These are phyloP conservation scores for Chauna torquata DNA, from an alignment of 2,113 vertebrate species.

Conservation along the genomic window DNA sequence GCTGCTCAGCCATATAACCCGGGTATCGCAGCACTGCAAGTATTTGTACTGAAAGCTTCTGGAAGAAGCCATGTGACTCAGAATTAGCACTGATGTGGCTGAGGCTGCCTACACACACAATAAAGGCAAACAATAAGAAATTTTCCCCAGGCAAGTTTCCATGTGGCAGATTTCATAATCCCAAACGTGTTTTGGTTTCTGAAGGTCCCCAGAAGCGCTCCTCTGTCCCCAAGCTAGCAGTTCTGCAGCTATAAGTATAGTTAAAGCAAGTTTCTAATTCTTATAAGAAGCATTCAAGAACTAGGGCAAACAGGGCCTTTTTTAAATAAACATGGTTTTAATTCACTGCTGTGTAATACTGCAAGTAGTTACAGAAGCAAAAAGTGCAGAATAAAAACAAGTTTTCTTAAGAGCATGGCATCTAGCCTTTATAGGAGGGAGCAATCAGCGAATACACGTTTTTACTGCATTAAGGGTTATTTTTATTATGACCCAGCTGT, in stretches of 20 bases:
- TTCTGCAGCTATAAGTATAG: background rate
- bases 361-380: background rate
- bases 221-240: background rate
- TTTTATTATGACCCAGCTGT: constrained; percentile 21
- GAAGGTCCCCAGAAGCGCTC: background rate
- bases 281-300: background rate
- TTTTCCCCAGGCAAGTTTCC: constrained; percentile 14
- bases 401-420: background rate
- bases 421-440: background rate
- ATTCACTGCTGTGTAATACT: background rate
- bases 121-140: background rate
- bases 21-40: background rate
- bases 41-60: background rate
- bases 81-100: background rate
- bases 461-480: constrained; percentile 8
- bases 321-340: background rate
- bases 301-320: background rate
- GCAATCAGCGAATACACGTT: constrained; percentile 4
- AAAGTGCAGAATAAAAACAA: background rate
- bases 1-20: background rate
- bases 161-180: background rate
- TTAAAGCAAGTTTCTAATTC: constrained; percentile 6
- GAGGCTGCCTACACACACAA: background rate
- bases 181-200: background rate
- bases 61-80: background rate